Conservation (phyloP, 2,888 invertebrate genomes). For the Torymus aiolomorphi region DNA sequence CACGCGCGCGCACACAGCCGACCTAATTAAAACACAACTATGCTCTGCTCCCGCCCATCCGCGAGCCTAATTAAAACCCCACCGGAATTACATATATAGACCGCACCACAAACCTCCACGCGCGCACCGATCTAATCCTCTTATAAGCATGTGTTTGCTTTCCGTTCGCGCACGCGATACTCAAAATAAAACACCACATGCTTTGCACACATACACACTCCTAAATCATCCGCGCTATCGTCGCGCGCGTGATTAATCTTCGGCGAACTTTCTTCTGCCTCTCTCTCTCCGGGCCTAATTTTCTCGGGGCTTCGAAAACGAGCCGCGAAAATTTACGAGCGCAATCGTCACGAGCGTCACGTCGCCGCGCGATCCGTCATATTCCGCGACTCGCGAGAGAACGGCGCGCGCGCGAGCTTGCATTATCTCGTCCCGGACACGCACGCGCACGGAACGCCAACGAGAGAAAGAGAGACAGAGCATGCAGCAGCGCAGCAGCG, state of each 20-base stretch:
- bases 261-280: no score
- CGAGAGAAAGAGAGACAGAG: neutral
- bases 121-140: neutral
- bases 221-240: no score
- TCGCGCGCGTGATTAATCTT: no score
- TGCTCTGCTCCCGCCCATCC: no score
- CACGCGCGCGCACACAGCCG: no score
- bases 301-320: no score
- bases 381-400: slow-evolving; percentile 20
- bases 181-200: neutral
- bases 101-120: neutral
- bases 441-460: neutral
- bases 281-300: no score
- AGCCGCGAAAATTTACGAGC: slow-evolving; percentile 39
- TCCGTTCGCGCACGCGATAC: slow-evolving; percentile 15
- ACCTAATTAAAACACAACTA: no score
- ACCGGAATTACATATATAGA: neutral
- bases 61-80: no score
- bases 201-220: no score
- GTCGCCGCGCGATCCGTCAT: slow-evolving; percentile 48
- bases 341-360: slow-evolving; percentile 46
- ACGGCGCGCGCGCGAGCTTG: neutral
- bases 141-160: slow-evolving; percentile 28
- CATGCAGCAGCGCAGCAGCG: neutral
- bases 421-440: slow-evolving; percentile 36